Percentiles rank a stretch among this genome's conserved stretches.
Conservation (phyloP, 2,797 vertebrate species). For the Anguilla marmorata region DNA sequence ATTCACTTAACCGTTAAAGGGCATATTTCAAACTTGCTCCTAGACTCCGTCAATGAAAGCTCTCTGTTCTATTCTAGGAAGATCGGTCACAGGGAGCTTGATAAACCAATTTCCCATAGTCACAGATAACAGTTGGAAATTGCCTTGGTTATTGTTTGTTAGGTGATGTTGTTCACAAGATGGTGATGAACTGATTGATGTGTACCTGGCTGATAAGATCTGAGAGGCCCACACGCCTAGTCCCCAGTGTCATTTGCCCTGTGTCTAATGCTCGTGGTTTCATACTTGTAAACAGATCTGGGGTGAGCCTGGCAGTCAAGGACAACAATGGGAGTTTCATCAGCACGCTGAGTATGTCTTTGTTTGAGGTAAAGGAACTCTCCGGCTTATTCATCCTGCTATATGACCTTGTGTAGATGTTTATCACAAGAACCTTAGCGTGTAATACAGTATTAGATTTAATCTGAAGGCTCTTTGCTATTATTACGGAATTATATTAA, state of each 20-base stretch:
- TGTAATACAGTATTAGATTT: neutral
- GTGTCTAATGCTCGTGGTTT: slow-evolving; percentile 24
- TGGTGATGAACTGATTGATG: neutral
- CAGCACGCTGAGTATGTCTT: slow-evolving; percentile 66
- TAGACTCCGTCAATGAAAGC: neutral
- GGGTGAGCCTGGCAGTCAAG: slow-evolving; percentile 62
- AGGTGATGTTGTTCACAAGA: neutral
- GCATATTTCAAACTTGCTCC: neutral
- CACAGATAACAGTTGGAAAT: neutral
- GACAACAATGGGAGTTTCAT: slow-evolving; percentile 73
- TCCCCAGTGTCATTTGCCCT: slow-evolving; percentile 12
- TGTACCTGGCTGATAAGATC: slow-evolving; percentile 43
- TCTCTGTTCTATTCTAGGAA: neutral
- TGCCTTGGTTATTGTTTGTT: neutral
- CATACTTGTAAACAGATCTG: slow-evolving; percentile 57
- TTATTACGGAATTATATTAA: neutral
- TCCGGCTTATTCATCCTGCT: neutral
- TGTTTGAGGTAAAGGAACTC: slow-evolving; percentile 58
- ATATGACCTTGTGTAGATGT: neutral
- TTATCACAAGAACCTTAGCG: neutral
- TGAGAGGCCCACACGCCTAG: neutral
- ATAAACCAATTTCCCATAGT: neutral
- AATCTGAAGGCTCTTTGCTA: neutral
- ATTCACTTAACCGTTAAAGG: neutral
- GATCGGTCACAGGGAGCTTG: neutral